Evolutionary conservation across 2,113 vertebrate genomes (phyloP).

Genomic region (Natator depressus): DNA sequence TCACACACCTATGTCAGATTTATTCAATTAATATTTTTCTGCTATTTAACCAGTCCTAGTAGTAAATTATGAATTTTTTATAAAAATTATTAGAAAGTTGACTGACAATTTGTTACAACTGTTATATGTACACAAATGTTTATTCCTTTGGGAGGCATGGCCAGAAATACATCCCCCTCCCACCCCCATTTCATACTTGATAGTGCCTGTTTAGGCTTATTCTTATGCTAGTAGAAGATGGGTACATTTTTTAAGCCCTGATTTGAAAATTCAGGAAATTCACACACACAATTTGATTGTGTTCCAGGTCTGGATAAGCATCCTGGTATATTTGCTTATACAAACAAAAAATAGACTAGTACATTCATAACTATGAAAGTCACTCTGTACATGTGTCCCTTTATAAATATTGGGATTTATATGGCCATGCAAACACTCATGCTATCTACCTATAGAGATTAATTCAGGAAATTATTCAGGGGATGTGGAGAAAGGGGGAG

Average conservation of each 20-base stretch:
- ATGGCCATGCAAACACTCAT: background rate
- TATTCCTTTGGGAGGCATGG: background rate
- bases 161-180: background rate
- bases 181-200: background rate
- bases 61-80: background rate
- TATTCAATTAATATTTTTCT: background rate
- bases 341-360: rapidly evolving
- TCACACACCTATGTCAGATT: background rate
- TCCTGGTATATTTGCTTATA: background rate
- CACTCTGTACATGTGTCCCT: background rate
- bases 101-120: background rate
- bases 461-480: background rate
- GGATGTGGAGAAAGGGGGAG: background rate
- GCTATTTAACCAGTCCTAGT: background rate
- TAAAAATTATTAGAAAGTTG: background rate
- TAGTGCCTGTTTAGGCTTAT: background rate
- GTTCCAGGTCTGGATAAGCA: background rate
- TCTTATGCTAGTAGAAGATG: background rate
- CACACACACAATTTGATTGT: background rate
- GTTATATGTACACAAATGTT: background rate
- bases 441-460: background rate
- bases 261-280: background rate
- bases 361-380: background rate
- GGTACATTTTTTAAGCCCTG: background rate
- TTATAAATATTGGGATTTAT: background rate